Evolutionary conservation across 1,140 invertebrate genomes (phyloP).

Genomic region (Drosophila mauritiana): DNA sequence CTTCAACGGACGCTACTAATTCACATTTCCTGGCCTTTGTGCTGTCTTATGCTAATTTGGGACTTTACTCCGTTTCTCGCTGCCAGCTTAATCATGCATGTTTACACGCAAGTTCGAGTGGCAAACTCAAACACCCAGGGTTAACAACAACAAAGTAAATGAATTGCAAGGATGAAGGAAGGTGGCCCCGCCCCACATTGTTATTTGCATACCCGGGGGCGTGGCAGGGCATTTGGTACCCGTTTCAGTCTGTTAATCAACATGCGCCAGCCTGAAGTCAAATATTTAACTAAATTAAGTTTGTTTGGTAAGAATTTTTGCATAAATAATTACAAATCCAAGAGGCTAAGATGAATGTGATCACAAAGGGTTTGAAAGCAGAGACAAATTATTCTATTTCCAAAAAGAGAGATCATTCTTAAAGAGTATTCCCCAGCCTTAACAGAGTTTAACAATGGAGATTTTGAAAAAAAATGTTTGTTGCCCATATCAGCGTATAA

Average conservation of each 20-base stretch:
- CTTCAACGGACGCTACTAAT: neutral
- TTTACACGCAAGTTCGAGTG: constrained; percentile 77
- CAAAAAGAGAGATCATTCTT: neutral
- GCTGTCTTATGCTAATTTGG: constrained; percentile 64
- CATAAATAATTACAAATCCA: constrained; percentile 74
- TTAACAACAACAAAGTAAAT: constrained; percentile 61
- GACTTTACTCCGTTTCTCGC: constrained; percentile 26
- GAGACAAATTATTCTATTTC: neutral
- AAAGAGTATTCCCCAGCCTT: neutral
- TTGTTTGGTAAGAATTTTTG: constrained; percentile 77
- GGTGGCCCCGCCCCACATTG: constrained; percentile 21
- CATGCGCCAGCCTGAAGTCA: constrained; percentile 70
- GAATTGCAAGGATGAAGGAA: constrained; percentile 36
- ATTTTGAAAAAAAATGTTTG: neutral
- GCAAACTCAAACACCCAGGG: constrained; percentile 69
- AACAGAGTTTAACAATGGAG: neutral
- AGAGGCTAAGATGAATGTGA: constrained; percentile 26
- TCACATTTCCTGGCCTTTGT: constrained; percentile 18
- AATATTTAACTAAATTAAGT: constrained; percentile 82
- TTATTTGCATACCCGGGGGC: constrained; percentile 54
- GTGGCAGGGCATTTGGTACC: constrained; percentile 18
- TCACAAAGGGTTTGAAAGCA: neutral
- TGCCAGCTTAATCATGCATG: constrained; percentile 78
- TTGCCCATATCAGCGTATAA: neutral
- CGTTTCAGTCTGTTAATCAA: constrained; percentile 63